Evolutionary conservation across 2,888 invertebrate species (phyloP).

Genomic region (Psylliodes chrysocephalus): DNA sequence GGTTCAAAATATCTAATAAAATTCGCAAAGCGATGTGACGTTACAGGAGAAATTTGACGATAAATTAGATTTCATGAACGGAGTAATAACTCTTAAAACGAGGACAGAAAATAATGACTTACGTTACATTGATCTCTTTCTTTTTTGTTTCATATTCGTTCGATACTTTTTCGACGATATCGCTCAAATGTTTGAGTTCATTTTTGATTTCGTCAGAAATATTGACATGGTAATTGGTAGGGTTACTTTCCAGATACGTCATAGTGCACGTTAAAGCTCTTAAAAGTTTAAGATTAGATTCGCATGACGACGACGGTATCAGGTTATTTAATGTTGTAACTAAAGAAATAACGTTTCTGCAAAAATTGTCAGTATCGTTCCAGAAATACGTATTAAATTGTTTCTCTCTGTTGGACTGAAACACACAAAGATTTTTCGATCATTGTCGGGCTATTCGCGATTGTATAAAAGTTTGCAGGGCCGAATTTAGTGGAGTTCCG

Average conservation of each 20-base stretch:
- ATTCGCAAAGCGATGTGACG: too few species aligned
- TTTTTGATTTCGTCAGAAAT: slow-evolving; percentile 40
- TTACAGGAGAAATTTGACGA: too few species aligned
- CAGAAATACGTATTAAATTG: slow-evolving; percentile 37
- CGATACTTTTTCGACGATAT: not conserved
- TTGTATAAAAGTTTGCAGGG: too few species aligned
- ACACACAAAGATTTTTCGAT: too few species aligned
- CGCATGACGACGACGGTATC: slow-evolving; percentile 31
- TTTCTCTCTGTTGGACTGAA: slow-evolving; percentile 33
- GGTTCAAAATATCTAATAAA: not conserved
- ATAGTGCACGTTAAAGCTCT: slow-evolving; percentile 28
- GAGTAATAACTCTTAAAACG: too few species aligned
- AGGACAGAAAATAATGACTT: not conserved
- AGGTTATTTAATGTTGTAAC: slow-evolving; percentile 21
- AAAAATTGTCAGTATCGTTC: slow-evolving; percentile 41
- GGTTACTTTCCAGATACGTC: slow-evolving; percentile 35
- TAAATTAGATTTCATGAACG: too few species aligned
- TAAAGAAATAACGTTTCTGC: slow-evolving; percentile 34
- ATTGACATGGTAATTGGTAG: slow-evolving; percentile 33
- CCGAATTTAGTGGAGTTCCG: too few species aligned
- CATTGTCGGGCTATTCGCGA: too few species aligned
- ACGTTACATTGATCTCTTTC: not conserved
- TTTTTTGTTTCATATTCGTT: slow-evolving; percentile 4
- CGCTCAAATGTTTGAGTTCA: not conserved
- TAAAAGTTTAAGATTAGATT: slow-evolving; percentile 29